Percentiles rank a stretch among this genome's conserved stretches.
These are phyloP conservation scores for Arctia plantaginis DNA, from an alignment of 2,888 invertebrate species.

Conservation along the genomic window DNA sequence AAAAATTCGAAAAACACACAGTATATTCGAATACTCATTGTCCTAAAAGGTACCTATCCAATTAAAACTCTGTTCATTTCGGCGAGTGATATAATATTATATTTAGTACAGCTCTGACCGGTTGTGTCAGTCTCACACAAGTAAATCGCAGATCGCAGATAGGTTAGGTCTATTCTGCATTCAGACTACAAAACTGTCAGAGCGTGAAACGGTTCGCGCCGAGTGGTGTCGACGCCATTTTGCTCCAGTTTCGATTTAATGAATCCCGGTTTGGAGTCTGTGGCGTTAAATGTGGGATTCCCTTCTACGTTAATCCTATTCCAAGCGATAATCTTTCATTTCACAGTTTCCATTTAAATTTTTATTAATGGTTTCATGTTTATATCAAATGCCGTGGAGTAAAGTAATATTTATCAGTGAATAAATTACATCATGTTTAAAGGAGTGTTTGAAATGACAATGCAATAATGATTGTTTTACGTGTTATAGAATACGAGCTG, in stretches of 20 bases:
- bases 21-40: too few relatives aligned
- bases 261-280: constrained; percentile 67
- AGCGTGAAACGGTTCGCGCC: constrained; percentile 74
- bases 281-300: constrained; percentile 65
- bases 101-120: constrained; percentile 2
- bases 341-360: constrained; percentile 30
- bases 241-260: constrained; percentile 76
- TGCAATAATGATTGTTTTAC: too few relatives aligned
- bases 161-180: constrained; percentile 71
- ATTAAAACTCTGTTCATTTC: neutral
- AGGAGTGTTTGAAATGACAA: neutral
- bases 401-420: neutral
- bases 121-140: constrained; percentile 29
- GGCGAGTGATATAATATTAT: neutral
- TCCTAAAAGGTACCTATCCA: neutral
- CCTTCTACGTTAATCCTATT: constrained; percentile 45
- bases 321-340: constrained; percentile 58
- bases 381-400: neutral
- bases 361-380: neutral
- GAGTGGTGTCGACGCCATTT: constrained; percentile 70
- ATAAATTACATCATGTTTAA: neutral
- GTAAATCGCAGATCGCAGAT: constrained; percentile 59
- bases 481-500: too few relatives aligned
- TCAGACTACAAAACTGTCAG: constrained; percentile 73
- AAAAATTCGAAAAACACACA: too few relatives aligned